A percentile compares a stretch with the other conserved stretches of the same genome.
Conservation (phyloP, 2,113 vertebrate genomes). For the Xerus inauris region DNA sequence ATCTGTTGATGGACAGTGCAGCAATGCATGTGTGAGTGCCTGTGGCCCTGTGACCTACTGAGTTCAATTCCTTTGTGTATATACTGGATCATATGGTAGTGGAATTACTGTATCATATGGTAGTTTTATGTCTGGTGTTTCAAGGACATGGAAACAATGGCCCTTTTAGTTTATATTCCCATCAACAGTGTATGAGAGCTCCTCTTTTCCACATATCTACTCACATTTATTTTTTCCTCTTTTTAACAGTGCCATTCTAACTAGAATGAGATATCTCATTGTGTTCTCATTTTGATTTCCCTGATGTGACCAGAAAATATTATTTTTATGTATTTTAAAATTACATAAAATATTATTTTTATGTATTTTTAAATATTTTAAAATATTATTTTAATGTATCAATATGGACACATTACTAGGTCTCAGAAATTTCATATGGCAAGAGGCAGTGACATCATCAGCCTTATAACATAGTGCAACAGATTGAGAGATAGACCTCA, state of each 20-base stretch:
- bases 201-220: neutral
- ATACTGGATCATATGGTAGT: too few relatives aligned
- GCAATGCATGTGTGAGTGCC: neutral
- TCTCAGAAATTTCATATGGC: neutral
- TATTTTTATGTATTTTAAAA: neutral
- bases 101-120: neutral
- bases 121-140: neutral
- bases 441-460: neutral
- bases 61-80: neutral
- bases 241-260: neutral
- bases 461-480: neutral
- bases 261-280: neutral
- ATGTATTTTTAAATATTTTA: too few relatives aligned
- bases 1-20: neutral
- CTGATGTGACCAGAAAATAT: too few relatives aligned
- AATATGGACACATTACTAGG: neutral
- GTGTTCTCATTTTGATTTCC: neutral
- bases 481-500: neutral
- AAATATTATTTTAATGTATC: too few relatives aligned
- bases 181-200: neutral
- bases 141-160: neutral
- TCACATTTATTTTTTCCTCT: neutral
- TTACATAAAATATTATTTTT: neutral
- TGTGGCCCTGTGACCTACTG: neutral
- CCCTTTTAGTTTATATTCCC: neutral